Evolutionary conservation across 92 coral and sea anemone species (phyloP).

Genomic region (Phenganax subtilis): DNA sequence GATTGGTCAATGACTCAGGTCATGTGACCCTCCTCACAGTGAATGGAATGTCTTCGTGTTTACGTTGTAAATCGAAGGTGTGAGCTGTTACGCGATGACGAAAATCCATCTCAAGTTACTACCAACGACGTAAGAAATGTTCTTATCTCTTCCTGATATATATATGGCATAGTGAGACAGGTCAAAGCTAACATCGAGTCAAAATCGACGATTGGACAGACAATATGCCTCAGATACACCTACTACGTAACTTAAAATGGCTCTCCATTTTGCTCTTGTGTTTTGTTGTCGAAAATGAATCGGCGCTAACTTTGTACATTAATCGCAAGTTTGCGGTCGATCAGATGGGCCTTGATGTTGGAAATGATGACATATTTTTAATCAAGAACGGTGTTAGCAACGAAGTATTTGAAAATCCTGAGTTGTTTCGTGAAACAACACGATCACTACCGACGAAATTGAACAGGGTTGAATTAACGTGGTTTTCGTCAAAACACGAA

Average conservation of each 20-base stretch:
- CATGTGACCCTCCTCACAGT: constrained; percentile 39
- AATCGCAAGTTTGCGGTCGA: constrained; percentile 14
- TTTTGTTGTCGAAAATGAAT: background rate
- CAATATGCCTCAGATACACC: constrained; percentile 3
- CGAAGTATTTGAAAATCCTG: background rate
- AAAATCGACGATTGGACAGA: background rate
- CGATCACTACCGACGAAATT: background rate
- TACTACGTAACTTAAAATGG: background rate
- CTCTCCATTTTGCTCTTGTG: constrained; percentile 33
- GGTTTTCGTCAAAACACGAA: background rate
- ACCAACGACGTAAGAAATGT: background rate
- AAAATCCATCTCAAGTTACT: background rate
- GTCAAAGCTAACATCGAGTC: constrained; percentile 5
- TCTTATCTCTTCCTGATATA: constrained; percentile 23
- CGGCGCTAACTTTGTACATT: constrained; percentile 14
- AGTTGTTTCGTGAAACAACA: constrained; percentile 5
- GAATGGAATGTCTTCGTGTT: constrained; percentile 42
- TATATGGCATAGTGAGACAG: constrained; percentile 37
- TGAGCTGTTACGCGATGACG: background rate
- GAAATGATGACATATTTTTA: constrained; percentile 6
- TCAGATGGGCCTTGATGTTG: background rate
- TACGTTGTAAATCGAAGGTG: constrained; percentile 41
- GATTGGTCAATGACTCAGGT: constrained; percentile 37
- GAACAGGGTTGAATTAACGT: constrained; percentile 15
- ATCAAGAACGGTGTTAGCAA: background rate